Evolutionary conservation across 2,888 invertebrate species (phyloP).

Genomic region (Trypoxylon attenuatum): DNA sequence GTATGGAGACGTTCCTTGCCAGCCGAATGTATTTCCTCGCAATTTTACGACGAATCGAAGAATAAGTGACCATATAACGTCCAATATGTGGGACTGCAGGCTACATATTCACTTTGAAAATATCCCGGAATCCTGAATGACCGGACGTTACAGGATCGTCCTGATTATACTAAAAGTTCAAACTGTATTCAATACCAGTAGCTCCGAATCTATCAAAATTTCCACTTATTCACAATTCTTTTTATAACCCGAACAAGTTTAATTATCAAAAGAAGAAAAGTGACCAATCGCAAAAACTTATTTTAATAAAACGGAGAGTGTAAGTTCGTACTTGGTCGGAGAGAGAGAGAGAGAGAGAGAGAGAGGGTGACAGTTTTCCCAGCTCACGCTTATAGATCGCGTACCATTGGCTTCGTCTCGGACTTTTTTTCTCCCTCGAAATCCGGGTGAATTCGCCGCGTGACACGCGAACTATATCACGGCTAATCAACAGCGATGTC

Average conservation of each 20-base stretch:
- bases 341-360: conserved; percentile 21
- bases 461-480: conserved; percentile 57
- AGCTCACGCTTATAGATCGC: conserved; percentile 25
- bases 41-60: conserved; percentile 12
- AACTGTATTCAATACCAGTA: too few relatives aligned
- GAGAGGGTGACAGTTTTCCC: conserved; percentile 20
- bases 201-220: too few relatives aligned
- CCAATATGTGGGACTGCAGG: too few relatives aligned
- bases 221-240: not conserved
- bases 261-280: not conserved
- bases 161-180: too few relatives aligned
- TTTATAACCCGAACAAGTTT: not conserved
- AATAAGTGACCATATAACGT: too few relatives aligned
- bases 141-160: too few relatives aligned
- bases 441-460: conserved; percentile 40
- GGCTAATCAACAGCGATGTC: conserved; percentile 58
- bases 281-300: not conserved
- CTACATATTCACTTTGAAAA: too few relatives aligned
- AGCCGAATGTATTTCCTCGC: conserved; percentile 7
- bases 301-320: conserved; percentile 16
- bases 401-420: conserved; percentile 23
- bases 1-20: not conserved
- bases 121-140: too few relatives aligned
- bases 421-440: not conserved
- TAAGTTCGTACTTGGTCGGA: conserved; percentile 17